A percentile compares a stretch with the other conserved stretches of the same genome.
Conservation (phyloP, 1,140 invertebrate species). For the Bombus fervidus region DNA sequence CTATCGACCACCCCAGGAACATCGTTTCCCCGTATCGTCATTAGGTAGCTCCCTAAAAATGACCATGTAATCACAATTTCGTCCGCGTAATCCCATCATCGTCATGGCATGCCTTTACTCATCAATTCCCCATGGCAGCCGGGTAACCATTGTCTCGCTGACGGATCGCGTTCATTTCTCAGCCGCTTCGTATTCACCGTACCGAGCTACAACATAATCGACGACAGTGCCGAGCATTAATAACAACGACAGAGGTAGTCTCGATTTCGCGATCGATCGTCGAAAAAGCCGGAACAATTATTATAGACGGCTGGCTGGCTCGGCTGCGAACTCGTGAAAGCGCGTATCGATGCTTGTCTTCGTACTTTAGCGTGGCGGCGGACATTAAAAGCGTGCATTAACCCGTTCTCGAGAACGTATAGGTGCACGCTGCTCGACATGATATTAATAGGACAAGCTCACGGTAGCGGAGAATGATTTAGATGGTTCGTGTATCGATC, state of each 20-base stretch:
- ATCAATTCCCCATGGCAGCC: conserved; percentile 57
- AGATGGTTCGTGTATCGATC: conserved; percentile 30
- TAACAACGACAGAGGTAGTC: not conserved
- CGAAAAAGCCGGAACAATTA: not conserved
- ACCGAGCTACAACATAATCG: conserved; percentile 56
- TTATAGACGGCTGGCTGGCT: not conserved
- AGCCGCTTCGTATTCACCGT: conserved; percentile 50
- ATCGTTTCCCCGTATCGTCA: conserved; percentile 12
- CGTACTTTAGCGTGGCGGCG: conserved; percentile 63
- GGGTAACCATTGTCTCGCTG: conserved; percentile 62
- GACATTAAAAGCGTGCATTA: conserved; percentile 61
- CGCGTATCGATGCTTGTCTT: conserved; percentile 60
- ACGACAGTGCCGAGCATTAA: conserved; percentile 65
- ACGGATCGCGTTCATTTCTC: conserved; percentile 57
- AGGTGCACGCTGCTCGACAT: conserved; percentile 29
- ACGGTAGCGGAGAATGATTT: conserved; percentile 61
- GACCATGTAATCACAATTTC: conserved; percentile 42
- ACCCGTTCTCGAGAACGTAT: conserved; percentile 22
- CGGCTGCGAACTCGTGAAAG: conserved; percentile 23
- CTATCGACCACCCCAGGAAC: conserved; percentile 17
- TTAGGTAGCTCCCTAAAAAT: conserved; percentile 38
- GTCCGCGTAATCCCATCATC: conserved; percentile 43
- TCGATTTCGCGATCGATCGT: conserved; percentile 15
- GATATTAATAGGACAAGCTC: conserved; percentile 68
- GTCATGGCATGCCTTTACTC: conserved; percentile 24